phyloP scores from a whole-genome alignment of 1,140 invertebrate species.

The Platyura marginata region DNA sequence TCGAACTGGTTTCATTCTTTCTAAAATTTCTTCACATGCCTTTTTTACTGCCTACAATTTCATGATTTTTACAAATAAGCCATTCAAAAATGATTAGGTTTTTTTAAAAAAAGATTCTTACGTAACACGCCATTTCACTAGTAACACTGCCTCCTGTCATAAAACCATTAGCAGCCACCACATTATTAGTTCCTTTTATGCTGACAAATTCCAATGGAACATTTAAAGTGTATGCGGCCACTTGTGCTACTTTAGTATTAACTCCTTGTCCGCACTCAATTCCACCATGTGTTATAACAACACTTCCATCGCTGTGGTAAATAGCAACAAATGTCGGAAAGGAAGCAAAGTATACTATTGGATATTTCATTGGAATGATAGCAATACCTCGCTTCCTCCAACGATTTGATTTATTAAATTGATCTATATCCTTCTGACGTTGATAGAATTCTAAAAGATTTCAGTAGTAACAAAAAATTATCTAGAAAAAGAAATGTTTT shows the following conservation, averaged over 20 bases:
- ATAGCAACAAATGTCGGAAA: constrained; percentile 38
- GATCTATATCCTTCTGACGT: constrained; percentile 27
- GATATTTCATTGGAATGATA: constrained; percentile 36
- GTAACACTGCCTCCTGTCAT: not conserved
- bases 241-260: constrained; percentile 24
- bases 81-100: no score
- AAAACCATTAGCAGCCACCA: not conserved
- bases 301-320: constrained; percentile 38
- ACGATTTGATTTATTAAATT: constrained; percentile 26
- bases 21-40: constrained; percentile 36
- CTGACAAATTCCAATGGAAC: not conserved
- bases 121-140: not conserved
- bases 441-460: constrained; percentile 26
- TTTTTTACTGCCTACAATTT: constrained; percentile 15
- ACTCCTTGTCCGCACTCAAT: not conserved
- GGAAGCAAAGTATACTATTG: constrained; percentile 26
- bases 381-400: constrained; percentile 33
- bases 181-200: not conserved
- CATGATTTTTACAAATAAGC: no score
- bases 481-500: constrained; percentile 6
- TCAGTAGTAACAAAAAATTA: not conserved
- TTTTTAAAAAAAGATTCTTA: no score
- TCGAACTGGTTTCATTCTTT: constrained; percentile 34
- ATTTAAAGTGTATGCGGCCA: not conserved
- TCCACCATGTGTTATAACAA: not conserved